Evolutionary conservation across 1,140 invertebrate genomes (phyloP).

Genomic region (Brachystomella parvula): DNA sequence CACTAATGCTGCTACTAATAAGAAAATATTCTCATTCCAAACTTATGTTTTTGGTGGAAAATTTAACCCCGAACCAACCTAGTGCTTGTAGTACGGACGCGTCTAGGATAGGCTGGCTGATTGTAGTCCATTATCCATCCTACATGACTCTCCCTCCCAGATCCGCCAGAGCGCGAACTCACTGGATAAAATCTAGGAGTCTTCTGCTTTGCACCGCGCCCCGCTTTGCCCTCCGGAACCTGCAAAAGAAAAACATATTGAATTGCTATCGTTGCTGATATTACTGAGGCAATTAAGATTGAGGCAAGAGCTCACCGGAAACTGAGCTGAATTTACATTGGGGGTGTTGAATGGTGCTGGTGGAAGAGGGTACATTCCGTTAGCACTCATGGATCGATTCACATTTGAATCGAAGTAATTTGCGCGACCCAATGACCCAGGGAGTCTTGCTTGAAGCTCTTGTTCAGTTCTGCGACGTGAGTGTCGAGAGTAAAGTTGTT

Average conservation of each 20-base stretch:
- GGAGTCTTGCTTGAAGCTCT: background rate
- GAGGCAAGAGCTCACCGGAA: slow-evolving; percentile 24
- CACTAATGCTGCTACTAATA: slow-evolving; percentile 44
- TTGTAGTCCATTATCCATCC: slow-evolving; percentile 92
- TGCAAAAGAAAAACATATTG: slow-evolving; percentile 11
- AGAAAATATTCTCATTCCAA: background rate
- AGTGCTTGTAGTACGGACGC: slow-evolving; percentile 63
- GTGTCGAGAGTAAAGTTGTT: slow-evolving; percentile 2
- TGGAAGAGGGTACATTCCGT: slow-evolving; percentile 54
- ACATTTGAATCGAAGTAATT: background rate
- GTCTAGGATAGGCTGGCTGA: slow-evolving; percentile 53
- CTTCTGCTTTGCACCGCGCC: slow-evolving; percentile 3
- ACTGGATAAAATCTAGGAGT: slow-evolving; percentile 32
- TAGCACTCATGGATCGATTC: background rate
- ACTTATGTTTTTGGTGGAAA: background rate
- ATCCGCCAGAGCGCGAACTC: slow-evolving; percentile 12
- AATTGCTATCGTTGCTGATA: too few relatives aligned
- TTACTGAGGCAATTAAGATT: slow-evolving; percentile 10
- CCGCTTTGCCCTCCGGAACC: slow-evolving; percentile 6
- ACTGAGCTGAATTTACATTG: slow-evolving; percentile 1
- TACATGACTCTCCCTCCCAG: slow-evolving; percentile 74
- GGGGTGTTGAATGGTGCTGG: slow-evolving; percentile 50
- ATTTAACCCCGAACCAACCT: slow-evolving; percentile 33
- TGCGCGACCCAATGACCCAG: background rate
- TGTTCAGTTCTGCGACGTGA: background rate